Conservation (phyloP, 2,797 vertebrate genomes). For the Characodon lateralis region DNA sequence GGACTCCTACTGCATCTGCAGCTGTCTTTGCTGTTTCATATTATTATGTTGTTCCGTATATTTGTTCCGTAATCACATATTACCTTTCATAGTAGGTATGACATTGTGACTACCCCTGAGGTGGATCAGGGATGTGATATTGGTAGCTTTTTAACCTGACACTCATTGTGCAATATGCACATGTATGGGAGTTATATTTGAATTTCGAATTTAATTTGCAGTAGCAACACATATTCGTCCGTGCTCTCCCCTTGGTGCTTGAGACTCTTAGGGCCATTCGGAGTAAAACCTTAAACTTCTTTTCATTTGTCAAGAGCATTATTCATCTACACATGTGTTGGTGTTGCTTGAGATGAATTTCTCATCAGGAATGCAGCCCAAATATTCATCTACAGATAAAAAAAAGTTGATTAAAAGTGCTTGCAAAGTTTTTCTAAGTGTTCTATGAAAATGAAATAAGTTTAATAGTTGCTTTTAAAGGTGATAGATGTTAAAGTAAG, state of each 20-base stretch:
- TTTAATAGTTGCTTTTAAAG: neutral
- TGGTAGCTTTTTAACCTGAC: too few species aligned
- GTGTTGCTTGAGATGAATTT: too few species aligned
- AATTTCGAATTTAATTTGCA: too few species aligned
- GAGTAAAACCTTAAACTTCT: too few species aligned
- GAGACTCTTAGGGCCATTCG: too few species aligned
- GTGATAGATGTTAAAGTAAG: neutral
- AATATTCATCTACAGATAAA: neutral
- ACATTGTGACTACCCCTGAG: neutral
- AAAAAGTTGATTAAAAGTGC: neutral
- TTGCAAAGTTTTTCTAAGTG: neutral
- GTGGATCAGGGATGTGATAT: neutral
- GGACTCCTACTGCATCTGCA: neutral
- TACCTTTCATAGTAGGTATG: neutral
- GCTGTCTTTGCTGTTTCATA: neutral
- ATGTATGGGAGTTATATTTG: too few species aligned
- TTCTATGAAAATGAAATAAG: neutral
- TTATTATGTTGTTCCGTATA: neutral
- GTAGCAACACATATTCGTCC: too few species aligned
- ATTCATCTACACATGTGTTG: too few species aligned
- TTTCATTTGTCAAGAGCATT: too few species aligned
- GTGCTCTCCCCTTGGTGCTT: too few species aligned
- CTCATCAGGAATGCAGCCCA: neutral
- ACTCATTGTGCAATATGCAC: too few species aligned
- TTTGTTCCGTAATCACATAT: neutral